Base-by-base conservation (phyloP, 1,140 invertebrate species). In the Drosophila pseudoananassae region DNA sequence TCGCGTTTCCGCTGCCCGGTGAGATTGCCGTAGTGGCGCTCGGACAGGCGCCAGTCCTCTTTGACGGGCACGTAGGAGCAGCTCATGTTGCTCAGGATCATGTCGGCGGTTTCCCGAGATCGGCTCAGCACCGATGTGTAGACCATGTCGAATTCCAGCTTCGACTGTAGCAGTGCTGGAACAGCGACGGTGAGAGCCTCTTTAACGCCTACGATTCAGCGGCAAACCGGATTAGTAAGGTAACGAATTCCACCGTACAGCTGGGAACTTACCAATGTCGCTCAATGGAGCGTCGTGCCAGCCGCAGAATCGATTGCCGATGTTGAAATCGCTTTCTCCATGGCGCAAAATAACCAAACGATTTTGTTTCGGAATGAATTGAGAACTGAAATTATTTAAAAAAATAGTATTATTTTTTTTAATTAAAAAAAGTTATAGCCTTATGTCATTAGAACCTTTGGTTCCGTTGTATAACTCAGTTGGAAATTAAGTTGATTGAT, bases 291-390 rank as follows among this genome's bases (percentile, higher is more conserved):
- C 93, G 82, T 95, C 94, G 72, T 92, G 94, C 96, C 96, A 96
- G 7, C 96, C 96, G 84, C 95, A 96, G 83, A 96, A 96, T 52
- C 94, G 85, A 85, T 96, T 96, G 70, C 94, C 92, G 76, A 95
- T 90, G 82, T 96, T 96, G 93, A 94, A 96, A 89, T 94, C 94
- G 81, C 95, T 96, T 90, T 96, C 95, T n/a, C 95, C 95, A 76
- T 96, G 95, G 45, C 95, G 92, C 23, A 96, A 91, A 91, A 96
- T 93, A 31, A 95, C 94, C 81, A 95, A 92, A 20, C 77, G 74
- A 52, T 78, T 89, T 9, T 78, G 76, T 58, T 77, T 78, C 57
- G 73, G 72, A 52, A 65, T 77, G n/a, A 64, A 46, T 15, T 64
- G 78, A 23, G 68, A 66, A 15, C 83, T 87, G 36, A 36, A 60